Conservation (phyloP, 2,797 vertebrate genomes). For the Paguma larvata region DNA sequence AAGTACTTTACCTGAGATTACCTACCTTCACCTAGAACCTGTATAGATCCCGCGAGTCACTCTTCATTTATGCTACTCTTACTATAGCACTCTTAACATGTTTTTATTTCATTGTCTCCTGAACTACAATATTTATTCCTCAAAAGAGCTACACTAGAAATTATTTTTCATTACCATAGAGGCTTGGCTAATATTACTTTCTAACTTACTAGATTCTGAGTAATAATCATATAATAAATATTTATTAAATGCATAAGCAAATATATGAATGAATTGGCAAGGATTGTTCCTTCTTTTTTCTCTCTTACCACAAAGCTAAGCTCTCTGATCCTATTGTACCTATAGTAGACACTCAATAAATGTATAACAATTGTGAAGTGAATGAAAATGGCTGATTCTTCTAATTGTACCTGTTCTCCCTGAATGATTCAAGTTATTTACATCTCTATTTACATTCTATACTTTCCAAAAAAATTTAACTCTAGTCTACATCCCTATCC, state of each 20-base stretch:
- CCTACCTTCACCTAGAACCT: not conserved
- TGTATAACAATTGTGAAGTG: not conserved
- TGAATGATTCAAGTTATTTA: not conserved
- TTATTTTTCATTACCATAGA: not conserved
- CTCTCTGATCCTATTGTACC: not conserved
- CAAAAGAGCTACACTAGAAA: not conserved
- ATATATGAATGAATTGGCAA: not conserved
- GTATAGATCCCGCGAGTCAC: not conserved
- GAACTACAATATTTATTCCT: not conserved
- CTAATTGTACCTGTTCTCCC: not conserved
- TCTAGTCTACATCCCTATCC: not conserved
- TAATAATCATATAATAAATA: not conserved
- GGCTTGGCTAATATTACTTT: not conserved
- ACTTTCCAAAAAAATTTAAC: slow-evolving; percentile 1
- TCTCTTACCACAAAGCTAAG: not conserved
- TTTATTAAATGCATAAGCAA: not conserved
- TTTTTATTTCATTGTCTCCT: not conserved
- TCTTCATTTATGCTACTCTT: not conserved
- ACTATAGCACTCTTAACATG: not conserved
- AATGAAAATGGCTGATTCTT: not conserved
- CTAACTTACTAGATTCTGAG: not conserved
- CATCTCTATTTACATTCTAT: not conserved
- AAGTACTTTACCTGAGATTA: not conserved
- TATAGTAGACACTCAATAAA: not conserved
- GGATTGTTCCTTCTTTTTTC: not conserved